phyloP scores from a whole-genome alignment of 64 coral and sea anemone genomes.

The Montipora cactus region DNA sequence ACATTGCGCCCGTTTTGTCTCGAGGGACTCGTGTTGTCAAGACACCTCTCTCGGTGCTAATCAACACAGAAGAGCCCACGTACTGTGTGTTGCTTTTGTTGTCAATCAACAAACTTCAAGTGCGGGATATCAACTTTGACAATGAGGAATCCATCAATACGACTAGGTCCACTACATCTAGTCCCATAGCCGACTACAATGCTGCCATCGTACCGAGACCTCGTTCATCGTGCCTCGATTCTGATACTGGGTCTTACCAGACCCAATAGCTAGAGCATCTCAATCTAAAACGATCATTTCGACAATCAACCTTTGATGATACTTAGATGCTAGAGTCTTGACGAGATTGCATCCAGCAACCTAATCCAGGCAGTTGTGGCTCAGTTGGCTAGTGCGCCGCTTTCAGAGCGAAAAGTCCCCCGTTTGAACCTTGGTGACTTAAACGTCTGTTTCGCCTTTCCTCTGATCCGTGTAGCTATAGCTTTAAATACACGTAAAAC shows the following conservation, averaged over 20 bases:
- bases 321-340: neutral
- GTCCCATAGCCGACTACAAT: neutral
- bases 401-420: too few relatives aligned
- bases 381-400: neutral
- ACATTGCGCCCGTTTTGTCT: neutral
- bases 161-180: neutral
- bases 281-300: neutral
- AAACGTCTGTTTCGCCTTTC: too few relatives aligned
- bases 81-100: neutral
- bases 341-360: neutral
- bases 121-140: neutral
- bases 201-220: neutral
- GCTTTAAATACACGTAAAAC: too few relatives aligned
- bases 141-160: neutral
- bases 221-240: neutral
- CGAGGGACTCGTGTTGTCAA: neutral
- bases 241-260: neutral
- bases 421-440: too few relatives aligned
- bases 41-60: neutral
- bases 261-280: neutral
- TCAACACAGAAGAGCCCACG: neutral
- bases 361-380: neutral
- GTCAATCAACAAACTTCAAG: neutral
- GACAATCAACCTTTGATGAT: neutral
- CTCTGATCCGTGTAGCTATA: too few relatives aligned